These are phyloP conservation scores for Caiman crocodilus DNA, from an alignment of 2,797 vertebrate genomes.

Conservation along the genomic window DNA sequence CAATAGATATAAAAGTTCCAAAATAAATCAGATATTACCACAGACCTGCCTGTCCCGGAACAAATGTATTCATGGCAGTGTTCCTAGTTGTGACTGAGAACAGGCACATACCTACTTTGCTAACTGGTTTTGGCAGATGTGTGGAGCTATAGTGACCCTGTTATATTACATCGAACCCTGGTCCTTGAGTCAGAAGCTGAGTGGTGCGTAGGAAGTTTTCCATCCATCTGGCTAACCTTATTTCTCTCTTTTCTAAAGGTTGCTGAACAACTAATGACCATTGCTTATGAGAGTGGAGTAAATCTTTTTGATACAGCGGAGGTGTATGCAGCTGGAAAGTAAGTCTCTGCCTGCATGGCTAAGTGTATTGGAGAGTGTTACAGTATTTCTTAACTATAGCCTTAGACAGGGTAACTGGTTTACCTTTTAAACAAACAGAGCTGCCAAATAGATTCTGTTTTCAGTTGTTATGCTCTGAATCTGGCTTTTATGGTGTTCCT, in stretches of 20 bases:
- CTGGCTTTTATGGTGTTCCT: not conserved
- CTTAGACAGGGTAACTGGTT: not conserved
- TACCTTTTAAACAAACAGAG: not conserved
- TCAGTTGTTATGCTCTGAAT: not conserved
- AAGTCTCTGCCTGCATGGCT: conserved; percentile 37
- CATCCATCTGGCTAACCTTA: not conserved
- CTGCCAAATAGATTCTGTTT: not conserved
- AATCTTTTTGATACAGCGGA: conserved; percentile 96
- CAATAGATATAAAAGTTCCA: not conserved
- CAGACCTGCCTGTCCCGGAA: not conserved
- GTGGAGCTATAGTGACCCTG: not conserved
- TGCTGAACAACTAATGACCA: conserved; percentile 93
- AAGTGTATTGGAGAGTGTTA: not conserved
- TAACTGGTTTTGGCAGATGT: not conserved
- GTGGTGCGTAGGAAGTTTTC: not conserved
- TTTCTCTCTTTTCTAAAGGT: conserved; percentile 77
- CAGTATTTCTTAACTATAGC: too few relatives aligned
- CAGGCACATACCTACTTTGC: not conserved
- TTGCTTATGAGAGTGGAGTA: conserved; percentile 92
- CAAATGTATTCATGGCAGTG: not conserved
- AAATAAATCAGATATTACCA: not conserved
- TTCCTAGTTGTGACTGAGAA: not conserved
- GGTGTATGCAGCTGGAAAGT: conserved; percentile 87
- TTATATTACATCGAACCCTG: not conserved
- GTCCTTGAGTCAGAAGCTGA: not conserved